Base-by-base conservation (phyloP, 2,888 invertebrate genomes). In the Agrochola lota region DNA sequence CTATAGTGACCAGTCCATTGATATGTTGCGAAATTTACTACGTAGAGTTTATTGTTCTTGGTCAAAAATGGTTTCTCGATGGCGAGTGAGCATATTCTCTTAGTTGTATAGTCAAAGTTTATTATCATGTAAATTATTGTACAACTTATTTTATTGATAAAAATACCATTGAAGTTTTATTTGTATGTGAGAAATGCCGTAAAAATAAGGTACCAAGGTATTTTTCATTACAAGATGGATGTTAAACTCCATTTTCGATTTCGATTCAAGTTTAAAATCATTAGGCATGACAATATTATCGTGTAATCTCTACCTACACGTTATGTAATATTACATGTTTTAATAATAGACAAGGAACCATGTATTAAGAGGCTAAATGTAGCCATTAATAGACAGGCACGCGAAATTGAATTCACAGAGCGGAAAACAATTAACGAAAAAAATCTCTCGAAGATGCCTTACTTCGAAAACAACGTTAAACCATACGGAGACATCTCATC, bases 21-120 rank as follows among this genome's bases (percentile, higher is more conserved):
- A 59, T 73, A 64, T 73, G 23, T 86, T 84, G 83, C 71, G 52
- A 86, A 83, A 79, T 86, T 72, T 67, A 72, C 64, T 73, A 83
- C 46, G 30, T 49, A 30, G 30, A n/a, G 12, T 75, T 35, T 67
- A 78, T 78, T 83, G 57, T 73, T 83, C 74, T 66, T 83, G 79
- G n/a, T 57, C 69, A 79, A 71, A 86, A 83, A 86, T 83, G 86
- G 86, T 15, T 15, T n/a, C 52, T 23, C 23, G 40, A 74, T 40
- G 69, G 74, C 57, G 20, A 77, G 35, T 71, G 23, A 71, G 72
- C 57, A 12, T 59, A 57, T 59, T 40, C 17, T 8, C 68, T 63
- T 75, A 59, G 12, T 69, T 69, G 46, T 63, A 74, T 46, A 55
- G 40, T n/a, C 49, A 71, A 60, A 71, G 15, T 40, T 75, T 75